Base-by-base conservation (phyloP, 2,888 invertebrate genomes). In the Mystacides longicornis region DNA sequence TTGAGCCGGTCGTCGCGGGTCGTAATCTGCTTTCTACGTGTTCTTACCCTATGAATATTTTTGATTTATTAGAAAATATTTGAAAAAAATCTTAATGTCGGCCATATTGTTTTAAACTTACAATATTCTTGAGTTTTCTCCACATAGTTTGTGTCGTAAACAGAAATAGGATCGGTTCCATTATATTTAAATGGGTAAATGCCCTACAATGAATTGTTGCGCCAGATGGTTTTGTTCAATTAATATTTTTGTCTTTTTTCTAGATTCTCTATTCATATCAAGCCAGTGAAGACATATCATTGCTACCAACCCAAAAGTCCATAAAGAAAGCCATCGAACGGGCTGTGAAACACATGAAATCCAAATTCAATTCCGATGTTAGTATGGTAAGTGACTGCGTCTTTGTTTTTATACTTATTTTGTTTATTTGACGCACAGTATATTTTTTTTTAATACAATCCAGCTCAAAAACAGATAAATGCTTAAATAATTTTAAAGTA, bases 181-280 rank as follows among this genome's bases (percentile, higher is more conserved):
- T 27, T 27, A 27, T 5, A 27, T 27, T 5, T 27, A 27, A 7
- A 11, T 27, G 11, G 11, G 27, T 7, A 27, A 7, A 11, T 27
- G 27, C 27, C 27, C 27, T 27, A 27, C 27, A 27, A 5, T 27
- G 7, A 27, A 27, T 5, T 27, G 27, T 7, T 27, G 27, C 27
- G 27, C 11, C 11, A 27, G 27, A 27, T 27, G 27, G 27, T 7
- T n/a, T 11, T 7, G 27, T 27, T 37, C 4, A 14, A 37, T 45
- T 45, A 3, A 19, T 45, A 69, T 67, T 52, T 62, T 42, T 47
- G 19, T 18, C 16, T 37, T 4, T 69, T 47, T 57, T 81, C 46
- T 71, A 79, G 68, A 72, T 85, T n/a, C 79, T 74, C 65, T 86
- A 82, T 67, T 81, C 86, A 79, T 81, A 81, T 50, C 81, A 83